Conservation (phyloP, 2,797 vertebrate species). For the Microcaecilia unicolor region DNA sequence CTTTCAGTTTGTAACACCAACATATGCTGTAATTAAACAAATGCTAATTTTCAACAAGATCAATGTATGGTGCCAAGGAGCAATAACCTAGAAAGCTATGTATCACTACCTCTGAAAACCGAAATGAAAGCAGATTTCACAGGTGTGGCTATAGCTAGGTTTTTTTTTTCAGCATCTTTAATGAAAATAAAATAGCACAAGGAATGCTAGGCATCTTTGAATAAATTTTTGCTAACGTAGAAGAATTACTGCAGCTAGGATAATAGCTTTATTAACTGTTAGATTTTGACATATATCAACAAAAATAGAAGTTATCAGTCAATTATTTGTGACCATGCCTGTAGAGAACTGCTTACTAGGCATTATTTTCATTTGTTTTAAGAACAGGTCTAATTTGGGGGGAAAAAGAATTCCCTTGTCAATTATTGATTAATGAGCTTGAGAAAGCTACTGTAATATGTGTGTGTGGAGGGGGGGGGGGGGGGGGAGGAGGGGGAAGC, state of each 20-base stretch:
- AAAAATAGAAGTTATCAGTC: constrained; percentile 22
- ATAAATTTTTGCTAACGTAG: background rate
- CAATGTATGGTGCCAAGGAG: constrained; percentile 4
- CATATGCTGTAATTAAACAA: constrained; percentile 17
- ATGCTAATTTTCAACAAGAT: constrained; percentile 17
- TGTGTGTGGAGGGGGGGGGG: background rate
- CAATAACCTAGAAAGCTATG: background rate
- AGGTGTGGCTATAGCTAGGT: background rate
- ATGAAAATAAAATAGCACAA: background rate
- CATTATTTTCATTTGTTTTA: background rate
- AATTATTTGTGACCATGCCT: constrained; percentile 24
- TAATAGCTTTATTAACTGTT: constrained; percentile 5
- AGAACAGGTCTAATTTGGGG: constrained; percentile 10
- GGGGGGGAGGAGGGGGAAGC: background rate
- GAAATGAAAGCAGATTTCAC: constrained; percentile 12
- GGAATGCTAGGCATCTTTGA: background rate
- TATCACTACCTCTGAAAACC: background rate
- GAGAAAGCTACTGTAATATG: constrained; percentile 9
- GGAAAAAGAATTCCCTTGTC: background rate
- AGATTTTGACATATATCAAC: constrained; percentile 9
- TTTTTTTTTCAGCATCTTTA: no score
- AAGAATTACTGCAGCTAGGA: constrained; percentile 1
- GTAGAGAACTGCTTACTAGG: background rate
- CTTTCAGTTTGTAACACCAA: constrained; percentile 5
- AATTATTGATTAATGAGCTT: constrained; percentile 6